phyloP scores from a whole-genome alignment of 2,888 invertebrate genomes.

The Adela reaumurella region DNA sequence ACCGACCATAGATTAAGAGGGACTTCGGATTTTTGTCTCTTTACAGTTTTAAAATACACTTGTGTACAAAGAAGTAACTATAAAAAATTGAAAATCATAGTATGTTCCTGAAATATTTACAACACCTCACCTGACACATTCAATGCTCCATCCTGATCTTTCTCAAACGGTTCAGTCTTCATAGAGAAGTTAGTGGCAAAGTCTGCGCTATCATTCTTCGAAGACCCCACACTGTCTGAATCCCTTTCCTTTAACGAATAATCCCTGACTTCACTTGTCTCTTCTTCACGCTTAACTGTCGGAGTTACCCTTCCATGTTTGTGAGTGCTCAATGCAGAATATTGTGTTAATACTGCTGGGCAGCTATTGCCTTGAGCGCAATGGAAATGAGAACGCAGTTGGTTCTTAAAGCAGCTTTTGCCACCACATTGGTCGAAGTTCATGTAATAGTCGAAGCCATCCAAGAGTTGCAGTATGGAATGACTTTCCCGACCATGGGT shows the following conservation, averaged over 20 bases:
- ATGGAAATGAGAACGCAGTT: constrained; percentile 44
- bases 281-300: constrained; percentile 37
- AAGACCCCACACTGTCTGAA: constrained; percentile 37
- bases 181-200: constrained; percentile 43
- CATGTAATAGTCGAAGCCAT: constrained; percentile 81
- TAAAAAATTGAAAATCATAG: no score
- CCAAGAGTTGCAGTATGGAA: constrained; percentile 74
- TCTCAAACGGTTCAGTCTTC: constrained; percentile 42
- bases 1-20: no score
- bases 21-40: no score
- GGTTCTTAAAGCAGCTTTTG: constrained; percentile 48
- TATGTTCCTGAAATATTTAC: constrained; percentile 9
- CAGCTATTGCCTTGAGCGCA: constrained; percentile 48
- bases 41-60: no score
- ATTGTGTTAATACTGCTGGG: constrained; percentile 46
- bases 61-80: no score
- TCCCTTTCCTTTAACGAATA: constrained; percentile 49
- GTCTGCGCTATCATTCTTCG: constrained; percentile 32
- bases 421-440: constrained; percentile 48
- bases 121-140: constrained; percentile 46
- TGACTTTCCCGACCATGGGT: constrained; percentile 86
- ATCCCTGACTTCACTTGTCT: constrained; percentile 47
- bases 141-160: constrained; percentile 28
- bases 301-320: constrained; percentile 48
- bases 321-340: constrained; percentile 47